phyloP scores from a whole-genome alignment of 2,113 vertebrate genomes.

The Heterotis niloticus region DNA sequence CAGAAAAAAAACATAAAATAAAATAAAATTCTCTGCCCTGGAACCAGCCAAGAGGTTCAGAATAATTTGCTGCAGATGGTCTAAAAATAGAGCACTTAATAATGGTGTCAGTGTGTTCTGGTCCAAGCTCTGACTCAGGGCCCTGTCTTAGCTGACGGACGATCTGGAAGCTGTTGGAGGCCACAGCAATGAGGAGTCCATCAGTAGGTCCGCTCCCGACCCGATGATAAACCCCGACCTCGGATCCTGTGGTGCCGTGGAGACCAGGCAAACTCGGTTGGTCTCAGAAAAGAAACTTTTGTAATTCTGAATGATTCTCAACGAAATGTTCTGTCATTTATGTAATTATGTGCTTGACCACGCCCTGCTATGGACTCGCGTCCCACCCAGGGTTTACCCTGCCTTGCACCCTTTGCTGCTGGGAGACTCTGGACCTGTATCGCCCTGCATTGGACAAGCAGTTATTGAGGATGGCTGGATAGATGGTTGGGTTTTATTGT shows the following conservation, averaged over 20 bases:
- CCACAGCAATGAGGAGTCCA: background rate
- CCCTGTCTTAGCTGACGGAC: background rate
- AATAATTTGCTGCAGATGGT: conserved; percentile 55
- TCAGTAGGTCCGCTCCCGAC: background rate
- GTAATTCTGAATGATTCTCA: no score
- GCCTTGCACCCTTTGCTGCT: no score
- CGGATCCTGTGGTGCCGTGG: background rate
- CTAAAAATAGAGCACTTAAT: conserved; percentile 28
- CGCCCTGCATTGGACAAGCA: no score
- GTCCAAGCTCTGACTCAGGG: background rate
- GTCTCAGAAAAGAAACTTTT: no score
- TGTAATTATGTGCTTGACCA: no score
- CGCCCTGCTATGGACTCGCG: no score
- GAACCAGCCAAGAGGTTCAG: conserved; percentile 43
- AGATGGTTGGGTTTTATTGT: no score
- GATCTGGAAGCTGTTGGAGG: background rate
- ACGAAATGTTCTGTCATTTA: no score
- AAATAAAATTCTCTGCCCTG: conserved; percentile 1
- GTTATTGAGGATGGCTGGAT: no score
- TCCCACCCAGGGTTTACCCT: no score
- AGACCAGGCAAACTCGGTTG: background rate
- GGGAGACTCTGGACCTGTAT: no score
- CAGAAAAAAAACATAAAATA: conserved; percentile 36
- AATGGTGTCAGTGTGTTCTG: conserved; percentile 1
- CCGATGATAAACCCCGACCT: background rate